phyloP scores from a whole-genome alignment of 2,797 vertebrate genomes.

The Pseudocheirus occidentalis region DNA sequence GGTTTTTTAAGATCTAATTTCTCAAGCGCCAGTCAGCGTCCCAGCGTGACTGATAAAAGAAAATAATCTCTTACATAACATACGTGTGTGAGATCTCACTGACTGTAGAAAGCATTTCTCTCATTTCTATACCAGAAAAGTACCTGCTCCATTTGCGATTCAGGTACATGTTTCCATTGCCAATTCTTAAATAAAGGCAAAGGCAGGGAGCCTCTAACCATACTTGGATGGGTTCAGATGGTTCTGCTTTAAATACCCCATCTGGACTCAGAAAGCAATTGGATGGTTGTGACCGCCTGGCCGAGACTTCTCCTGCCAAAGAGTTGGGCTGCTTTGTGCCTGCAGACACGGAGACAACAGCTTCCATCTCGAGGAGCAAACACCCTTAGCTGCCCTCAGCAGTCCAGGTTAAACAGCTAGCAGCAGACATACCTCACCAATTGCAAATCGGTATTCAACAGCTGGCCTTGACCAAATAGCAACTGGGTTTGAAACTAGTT shows the following conservation, averaged over 20 bases:
- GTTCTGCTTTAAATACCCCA: constrained; percentile 33
- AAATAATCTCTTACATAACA: background rate
- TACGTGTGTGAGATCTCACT: constrained; percentile 34
- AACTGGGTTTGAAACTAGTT: constrained; percentile 63
- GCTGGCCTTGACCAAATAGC: constrained; percentile 65
- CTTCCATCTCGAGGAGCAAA: constrained; percentile 42
- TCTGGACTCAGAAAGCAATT: background rate
- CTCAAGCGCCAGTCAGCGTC: background rate
- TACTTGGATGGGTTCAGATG: background rate
- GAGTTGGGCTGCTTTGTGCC: background rate
- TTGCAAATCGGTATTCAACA: constrained; percentile 70
- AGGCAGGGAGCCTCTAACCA: background rate
- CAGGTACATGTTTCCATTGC: background rate
- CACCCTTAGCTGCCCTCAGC: background rate
- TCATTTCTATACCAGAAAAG: constrained; percentile 48
- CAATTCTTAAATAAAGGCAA: constrained; percentile 11
- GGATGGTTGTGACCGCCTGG: background rate
- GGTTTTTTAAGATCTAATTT: constrained; percentile 54
- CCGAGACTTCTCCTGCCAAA: background rate
- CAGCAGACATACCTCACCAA: constrained; percentile 63
- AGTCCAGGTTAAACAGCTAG: constrained; percentile 58
- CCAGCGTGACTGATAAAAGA: background rate
- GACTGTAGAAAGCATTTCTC: constrained; percentile 55
- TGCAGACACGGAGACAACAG: constrained; percentile 7
- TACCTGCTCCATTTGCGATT: background rate